phyloP scores from a whole-genome alignment of 2,888 invertebrate genomes.

The Halictus ligatus region DNA sequence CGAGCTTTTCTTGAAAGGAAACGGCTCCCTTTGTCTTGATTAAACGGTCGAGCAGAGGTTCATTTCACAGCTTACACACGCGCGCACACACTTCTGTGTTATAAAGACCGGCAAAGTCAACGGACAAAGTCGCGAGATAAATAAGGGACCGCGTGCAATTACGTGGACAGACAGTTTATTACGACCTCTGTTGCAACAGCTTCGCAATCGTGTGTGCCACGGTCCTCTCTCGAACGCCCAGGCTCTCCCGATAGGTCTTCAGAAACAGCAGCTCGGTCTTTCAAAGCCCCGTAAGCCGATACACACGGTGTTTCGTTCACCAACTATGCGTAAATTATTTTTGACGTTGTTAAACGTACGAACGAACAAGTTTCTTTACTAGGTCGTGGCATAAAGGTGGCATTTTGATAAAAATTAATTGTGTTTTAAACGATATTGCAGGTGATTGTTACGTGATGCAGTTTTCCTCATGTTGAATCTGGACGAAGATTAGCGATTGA shows the following conservation, averaged over 20 bases:
- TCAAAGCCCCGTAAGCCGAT: constrained; percentile 39
- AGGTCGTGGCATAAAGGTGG: too few relatives aligned
- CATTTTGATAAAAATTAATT: neutral
- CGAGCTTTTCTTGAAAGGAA: constrained; percentile 3
- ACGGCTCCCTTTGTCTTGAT: constrained; percentile 39
- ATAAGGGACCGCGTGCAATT: constrained; percentile 59
- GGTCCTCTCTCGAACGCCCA: constrained; percentile 47
- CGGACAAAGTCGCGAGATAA: constrained; percentile 55
- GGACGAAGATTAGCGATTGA: neutral
- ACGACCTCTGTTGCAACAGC: constrained; percentile 35
- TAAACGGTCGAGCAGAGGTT: constrained; percentile 49
- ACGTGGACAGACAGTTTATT: constrained; percentile 64
- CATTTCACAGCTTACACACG: constrained; percentile 11
- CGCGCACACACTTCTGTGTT: neutral
- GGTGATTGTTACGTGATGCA: too few relatives aligned
- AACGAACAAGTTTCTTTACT: constrained; percentile 2
- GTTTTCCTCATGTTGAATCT: neutral
- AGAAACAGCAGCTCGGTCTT: constrained; percentile 35
- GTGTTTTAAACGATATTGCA: too few relatives aligned
- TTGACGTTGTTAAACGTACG: constrained; percentile 30
- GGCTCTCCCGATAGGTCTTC: constrained; percentile 66
- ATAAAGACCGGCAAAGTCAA: constrained; percentile 37
- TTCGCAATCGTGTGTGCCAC: constrained; percentile 41
- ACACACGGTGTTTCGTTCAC: constrained; percentile 5
- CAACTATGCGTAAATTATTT: neutral